A percentile compares a stretch with the other conserved stretches of the same genome.
phyloP scores from a whole-genome alignment of 1,140 invertebrate species.

The Cardiocondyla obscurior region DNA sequence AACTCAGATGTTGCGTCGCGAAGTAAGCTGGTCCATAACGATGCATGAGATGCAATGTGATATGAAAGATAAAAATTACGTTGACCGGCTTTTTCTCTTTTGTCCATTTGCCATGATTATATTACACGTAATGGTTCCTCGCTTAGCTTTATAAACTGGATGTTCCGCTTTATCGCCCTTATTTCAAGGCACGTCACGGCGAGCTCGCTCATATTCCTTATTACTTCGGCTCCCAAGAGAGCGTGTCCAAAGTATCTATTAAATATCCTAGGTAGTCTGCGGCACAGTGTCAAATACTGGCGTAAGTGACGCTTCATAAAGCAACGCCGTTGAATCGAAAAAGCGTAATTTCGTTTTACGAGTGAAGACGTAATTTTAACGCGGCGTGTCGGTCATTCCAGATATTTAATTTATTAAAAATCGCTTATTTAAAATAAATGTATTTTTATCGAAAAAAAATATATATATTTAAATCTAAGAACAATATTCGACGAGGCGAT shows the following conservation, averaged over 20 bases:
- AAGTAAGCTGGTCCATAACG: no score
- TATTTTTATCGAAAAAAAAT: no score
- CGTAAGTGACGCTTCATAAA: conserved; percentile 25
- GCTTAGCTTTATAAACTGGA: not conserved
- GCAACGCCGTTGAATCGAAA: not conserved
- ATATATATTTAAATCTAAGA: not conserved
- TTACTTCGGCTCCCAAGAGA: not conserved
- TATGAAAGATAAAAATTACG: no score
- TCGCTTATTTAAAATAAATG: no score
- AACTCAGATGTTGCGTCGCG: no score
- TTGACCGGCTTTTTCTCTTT: not conserved
- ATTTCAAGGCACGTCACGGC: not conserved
- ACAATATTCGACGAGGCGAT: not conserved
- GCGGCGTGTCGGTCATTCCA: not conserved
- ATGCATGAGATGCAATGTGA: no score
- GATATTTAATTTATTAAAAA: not conserved
- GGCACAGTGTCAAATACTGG: not conserved
- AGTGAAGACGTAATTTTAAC: not conserved
- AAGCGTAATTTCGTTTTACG: not conserved
- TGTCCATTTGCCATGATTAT: not conserved
- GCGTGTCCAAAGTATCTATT: conserved; percentile 23
- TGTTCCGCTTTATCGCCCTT: not conserved
- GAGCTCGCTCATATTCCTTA: not conserved
- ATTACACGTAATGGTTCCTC: not conserved
- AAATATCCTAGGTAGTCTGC: not conserved